Evolutionary conservation across 2,113 vertebrate species (phyloP).

Genomic region (Neogale vison): DNA sequence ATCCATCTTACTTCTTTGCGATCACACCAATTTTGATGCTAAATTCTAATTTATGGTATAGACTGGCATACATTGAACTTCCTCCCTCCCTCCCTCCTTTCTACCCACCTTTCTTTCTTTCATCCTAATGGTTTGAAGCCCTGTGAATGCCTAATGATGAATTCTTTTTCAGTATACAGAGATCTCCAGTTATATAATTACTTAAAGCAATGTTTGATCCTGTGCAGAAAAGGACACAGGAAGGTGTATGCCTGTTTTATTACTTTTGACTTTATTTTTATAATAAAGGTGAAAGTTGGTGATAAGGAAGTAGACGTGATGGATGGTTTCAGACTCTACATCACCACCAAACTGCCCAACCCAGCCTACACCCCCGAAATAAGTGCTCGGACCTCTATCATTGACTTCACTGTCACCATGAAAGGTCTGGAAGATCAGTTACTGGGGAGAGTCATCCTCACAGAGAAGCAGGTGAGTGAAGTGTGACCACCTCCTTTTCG

Average conservation of each 20-base stretch:
- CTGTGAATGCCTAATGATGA: not conserved
- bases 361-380: conserved; percentile 96
- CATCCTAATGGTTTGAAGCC: not conserved
- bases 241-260: not conserved
- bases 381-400: conserved; percentile 94
- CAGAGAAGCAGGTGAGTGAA: conserved; percentile 92
- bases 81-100: too few relatives aligned
- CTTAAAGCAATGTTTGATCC: not conserved
- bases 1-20: not conserved
- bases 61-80: not conserved
- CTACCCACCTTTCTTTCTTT: not conserved
- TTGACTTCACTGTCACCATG: conserved; percentile 98
- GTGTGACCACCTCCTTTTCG: not conserved
- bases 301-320: conserved; percentile 97
- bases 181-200: not conserved
- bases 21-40: not conserved
- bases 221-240: not conserved
- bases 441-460: conserved; percentile 96
- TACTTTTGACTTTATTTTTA: conserved; percentile 6
- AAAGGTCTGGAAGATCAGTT: conserved; percentile 97
- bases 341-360: conserved; percentile 96
- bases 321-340: conserved; percentile 94
- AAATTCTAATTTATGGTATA: not conserved
- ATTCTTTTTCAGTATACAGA: not conserved
- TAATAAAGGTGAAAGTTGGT: conserved; percentile 94